Conservation (phyloP, 2,113 vertebrate genomes). For the Xiphophorus maculatus region DNA sequence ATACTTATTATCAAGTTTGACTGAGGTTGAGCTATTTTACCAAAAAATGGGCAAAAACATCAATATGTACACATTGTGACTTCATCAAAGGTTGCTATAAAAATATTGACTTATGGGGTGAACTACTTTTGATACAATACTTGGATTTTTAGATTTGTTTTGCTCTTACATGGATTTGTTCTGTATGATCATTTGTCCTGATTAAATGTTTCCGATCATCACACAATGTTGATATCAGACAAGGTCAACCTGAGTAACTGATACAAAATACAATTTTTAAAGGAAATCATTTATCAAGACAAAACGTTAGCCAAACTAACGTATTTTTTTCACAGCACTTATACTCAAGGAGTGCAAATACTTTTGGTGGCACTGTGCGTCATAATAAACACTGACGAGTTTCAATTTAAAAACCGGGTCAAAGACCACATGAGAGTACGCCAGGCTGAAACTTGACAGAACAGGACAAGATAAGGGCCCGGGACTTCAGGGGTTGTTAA, state of each 20-base stretch:
- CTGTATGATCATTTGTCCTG: not conserved
- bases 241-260: not conserved
- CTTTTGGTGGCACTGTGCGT: not conserved
- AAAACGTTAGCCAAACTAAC: no score
- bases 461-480: constrained; percentile 63
- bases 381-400: not conserved
- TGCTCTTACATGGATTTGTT: not conserved
- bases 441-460: constrained; percentile 59
- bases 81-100: not conserved
- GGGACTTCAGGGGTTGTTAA: constrained; percentile 37
- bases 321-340: not conserved
- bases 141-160: not conserved
- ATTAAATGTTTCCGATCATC: not conserved
- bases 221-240: not conserved
- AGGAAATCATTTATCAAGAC: not conserved
- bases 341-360: not conserved
- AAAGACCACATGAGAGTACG: not conserved
- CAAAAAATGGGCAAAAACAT: no score
- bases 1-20: no score
- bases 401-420: constrained; percentile 10
- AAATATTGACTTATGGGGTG: not conserved
- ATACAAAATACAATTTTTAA: not conserved
- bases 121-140: not conserved
- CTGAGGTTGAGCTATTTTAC: no score
- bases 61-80: no score